Percentiles rank a stretch among this genome's conserved stretches.
Conservation (phyloP, 2,113 vertebrate genomes). For the Lamprologus lemairii region DNA sequence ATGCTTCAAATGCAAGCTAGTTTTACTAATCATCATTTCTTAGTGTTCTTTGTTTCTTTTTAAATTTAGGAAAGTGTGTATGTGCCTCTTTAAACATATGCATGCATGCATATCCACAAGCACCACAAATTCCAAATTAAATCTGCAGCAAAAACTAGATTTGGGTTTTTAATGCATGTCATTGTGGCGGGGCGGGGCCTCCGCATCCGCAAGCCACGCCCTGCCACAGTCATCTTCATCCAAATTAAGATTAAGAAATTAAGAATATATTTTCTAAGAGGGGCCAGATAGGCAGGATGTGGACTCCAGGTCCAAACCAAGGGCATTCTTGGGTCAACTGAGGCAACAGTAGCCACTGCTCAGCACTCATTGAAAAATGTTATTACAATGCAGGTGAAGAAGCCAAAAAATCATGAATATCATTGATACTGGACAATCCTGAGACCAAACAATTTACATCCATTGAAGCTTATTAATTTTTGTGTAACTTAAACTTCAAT, state of each 20-base stretch:
- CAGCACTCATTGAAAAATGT: neutral
- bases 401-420: neutral
- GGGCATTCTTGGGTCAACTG: neutral
- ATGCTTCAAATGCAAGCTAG: neutral
- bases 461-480: neutral
- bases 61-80: neutral
- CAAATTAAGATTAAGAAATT: neutral
- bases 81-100: neutral
- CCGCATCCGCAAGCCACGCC: accelerated
- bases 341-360: neutral
- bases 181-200: accelerated
- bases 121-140: neutral
- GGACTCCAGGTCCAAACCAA: neutral
- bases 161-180: neutral
- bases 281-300: neutral
- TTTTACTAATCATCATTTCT: neutral
- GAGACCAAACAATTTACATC: neutral
- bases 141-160: neutral
- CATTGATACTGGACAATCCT: neutral
- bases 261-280: neutral
- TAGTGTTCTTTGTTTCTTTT: neutral
- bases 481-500: neutral
- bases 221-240: neutral
- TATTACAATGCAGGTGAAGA: neutral
- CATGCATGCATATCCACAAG: neutral